phyloP scores from a whole-genome alignment of 2,888 invertebrate genomes.

The Erebia ligea region DNA sequence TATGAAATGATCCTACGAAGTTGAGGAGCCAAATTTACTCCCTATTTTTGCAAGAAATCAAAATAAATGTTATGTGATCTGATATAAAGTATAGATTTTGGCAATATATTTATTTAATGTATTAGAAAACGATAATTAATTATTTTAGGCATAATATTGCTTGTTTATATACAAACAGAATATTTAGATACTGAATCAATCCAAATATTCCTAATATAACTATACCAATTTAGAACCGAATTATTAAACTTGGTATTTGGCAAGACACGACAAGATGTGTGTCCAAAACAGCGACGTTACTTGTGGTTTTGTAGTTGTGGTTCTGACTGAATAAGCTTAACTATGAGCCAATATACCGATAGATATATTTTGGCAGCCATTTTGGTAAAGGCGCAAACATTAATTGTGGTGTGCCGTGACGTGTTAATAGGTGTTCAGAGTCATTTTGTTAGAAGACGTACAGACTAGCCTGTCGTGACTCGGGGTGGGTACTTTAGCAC shows the following conservation, averaged over 20 bases:
- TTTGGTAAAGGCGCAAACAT: not conserved
- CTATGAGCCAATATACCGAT: not conserved
- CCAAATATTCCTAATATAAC: conserved; percentile 10
- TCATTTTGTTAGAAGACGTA: too few species aligned
- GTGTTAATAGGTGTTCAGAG: too few species aligned
- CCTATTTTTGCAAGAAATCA: not conserved
- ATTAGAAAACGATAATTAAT: conserved; percentile 4
- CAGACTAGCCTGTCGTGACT: too few species aligned
- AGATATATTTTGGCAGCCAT: not conserved
- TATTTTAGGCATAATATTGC: not conserved
- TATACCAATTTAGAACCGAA: conserved; percentile 14
- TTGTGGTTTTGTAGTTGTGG: conserved; percentile 13
- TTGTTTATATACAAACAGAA: not conserved
- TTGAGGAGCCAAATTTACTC: not conserved
- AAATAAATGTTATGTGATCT: conserved; percentile 18
- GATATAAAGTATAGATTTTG: conserved; percentile 16
- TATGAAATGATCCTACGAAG: not conserved
- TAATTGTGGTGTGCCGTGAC: too few species aligned
- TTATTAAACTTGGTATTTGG: conserved; percentile 7
- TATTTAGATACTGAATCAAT: conserved; percentile 10
- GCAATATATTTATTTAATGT: conserved; percentile 15
- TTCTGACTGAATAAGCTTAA: conserved; percentile 3
- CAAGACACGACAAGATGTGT: not conserved
- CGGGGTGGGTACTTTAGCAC: too few species aligned
- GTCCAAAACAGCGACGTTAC: not conserved